Evolutionary conservation across 2,797 vertebrate genomes (phyloP).

Genomic region (Selene dorsalis): DNA sequence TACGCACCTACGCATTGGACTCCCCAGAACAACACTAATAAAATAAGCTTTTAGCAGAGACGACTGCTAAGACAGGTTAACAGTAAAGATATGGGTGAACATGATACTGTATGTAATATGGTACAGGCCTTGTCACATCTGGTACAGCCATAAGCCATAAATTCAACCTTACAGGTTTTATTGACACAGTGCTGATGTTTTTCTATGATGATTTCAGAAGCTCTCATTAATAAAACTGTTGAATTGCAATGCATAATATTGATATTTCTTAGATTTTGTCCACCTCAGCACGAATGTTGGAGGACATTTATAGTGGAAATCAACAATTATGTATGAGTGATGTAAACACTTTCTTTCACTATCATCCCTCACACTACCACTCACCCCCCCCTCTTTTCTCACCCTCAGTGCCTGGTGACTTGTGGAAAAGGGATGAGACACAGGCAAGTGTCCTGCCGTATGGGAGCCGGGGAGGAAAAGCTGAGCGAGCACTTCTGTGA

Average conservation of each 20-base stretch:
- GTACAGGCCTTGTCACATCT: not conserved
- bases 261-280: not conserved
- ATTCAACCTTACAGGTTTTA: constrained; percentile 2
- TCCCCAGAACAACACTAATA: not conserved
- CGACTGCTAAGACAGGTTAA: not conserved
- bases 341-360: not conserved
- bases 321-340: not conserved
- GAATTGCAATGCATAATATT: not conserved
- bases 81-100: constrained; percentile 10
- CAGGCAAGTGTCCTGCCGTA: constrained; percentile 89
- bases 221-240: not conserved
- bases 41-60: not conserved
- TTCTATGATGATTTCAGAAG: not conserved
- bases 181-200: not conserved
- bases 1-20: not conserved
- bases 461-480: constrained; percentile 82
- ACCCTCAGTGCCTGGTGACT: constrained; percentile 89
- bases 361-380: not conserved
- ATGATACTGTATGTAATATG: not conserved
- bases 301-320: not conserved
- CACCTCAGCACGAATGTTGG: not conserved
- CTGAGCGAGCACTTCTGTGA: constrained; percentile 90
- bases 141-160: not conserved
- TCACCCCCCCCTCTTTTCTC: not conserved
- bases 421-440: constrained; percentile 92